Percentiles rank a stretch among this genome's conserved stretches.
phyloP scores from a whole-genome alignment of 2,888 invertebrate genomes.

The Crematogaster levior region DNA sequence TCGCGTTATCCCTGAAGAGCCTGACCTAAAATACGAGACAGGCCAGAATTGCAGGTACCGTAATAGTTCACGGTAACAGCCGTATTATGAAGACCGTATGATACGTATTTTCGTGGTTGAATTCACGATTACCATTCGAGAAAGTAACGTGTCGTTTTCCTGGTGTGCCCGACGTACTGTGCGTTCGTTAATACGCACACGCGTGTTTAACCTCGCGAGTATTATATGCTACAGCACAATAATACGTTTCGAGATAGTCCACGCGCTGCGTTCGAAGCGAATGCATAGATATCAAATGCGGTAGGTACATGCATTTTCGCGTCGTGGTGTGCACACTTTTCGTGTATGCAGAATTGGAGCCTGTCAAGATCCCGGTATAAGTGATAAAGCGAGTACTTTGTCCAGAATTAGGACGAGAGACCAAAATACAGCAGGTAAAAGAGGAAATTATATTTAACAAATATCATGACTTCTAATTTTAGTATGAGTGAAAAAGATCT shows the following conservation, averaged over 20 bases:
- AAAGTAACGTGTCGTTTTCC: constrained; percentile 67
- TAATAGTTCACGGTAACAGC: constrained; percentile 55
- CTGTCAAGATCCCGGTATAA: constrained; percentile 30
- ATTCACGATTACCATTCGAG: constrained; percentile 68
- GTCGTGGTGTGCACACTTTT: neutral
- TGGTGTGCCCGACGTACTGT: neutral
- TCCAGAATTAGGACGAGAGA: constrained; percentile 11
- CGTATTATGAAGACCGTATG: constrained; percentile 68
- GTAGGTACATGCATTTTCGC: neutral
- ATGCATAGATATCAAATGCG: constrained; percentile 2
- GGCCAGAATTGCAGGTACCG: constrained; percentile 64
- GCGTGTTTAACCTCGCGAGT: constrained; percentile 13
- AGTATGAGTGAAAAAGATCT: no score
- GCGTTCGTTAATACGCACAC: constrained; percentile 29
- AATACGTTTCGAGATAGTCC: constrained; percentile 36
- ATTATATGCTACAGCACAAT: constrained; percentile 17
- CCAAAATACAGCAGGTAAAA: neutral
- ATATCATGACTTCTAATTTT: neutral
- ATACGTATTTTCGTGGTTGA: constrained; percentile 71
- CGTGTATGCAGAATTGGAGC: constrained; percentile 14
- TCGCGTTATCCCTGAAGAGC: constrained; percentile 45
- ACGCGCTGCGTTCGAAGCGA: neutral
- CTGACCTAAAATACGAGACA: constrained; percentile 39
- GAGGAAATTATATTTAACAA: neutral
- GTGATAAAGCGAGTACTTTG: constrained; percentile 1